Conservation (phyloP, 2,888 invertebrate genomes). For the Hemistola chrysoprasaria region DNA sequence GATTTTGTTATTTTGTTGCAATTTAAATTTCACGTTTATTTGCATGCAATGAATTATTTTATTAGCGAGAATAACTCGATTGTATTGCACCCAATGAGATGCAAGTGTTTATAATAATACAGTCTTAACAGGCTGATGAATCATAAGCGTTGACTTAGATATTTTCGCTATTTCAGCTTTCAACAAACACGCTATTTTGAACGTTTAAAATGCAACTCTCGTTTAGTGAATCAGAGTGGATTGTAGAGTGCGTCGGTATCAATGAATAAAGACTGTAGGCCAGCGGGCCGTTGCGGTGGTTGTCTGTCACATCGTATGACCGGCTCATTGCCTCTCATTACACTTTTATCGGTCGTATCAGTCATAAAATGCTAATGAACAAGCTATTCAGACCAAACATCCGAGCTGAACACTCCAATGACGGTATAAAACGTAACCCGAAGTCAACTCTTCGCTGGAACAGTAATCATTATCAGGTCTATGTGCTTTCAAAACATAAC, state of each 20-base stretch:
- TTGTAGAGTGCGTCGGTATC: slow-evolving; percentile 59
- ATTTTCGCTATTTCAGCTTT: slow-evolving; percentile 23
- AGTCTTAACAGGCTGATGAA: slow-evolving; percentile 8
- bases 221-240: slow-evolving; percentile 66
- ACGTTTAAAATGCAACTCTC: slow-evolving; percentile 54
- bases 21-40: slow-evolving; percentile 51
- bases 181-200: slow-evolving; percentile 51
- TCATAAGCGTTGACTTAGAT: slow-evolving; percentile 14
- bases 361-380: slow-evolving; percentile 82
- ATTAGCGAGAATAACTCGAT: slow-evolving; percentile 9
- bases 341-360: slow-evolving; percentile 80
- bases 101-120: slow-evolving; percentile 15
- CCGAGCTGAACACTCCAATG: slow-evolving; percentile 80
- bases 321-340: slow-evolving; percentile 79
- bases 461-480: slow-evolving; percentile 71
- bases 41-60: slow-evolving; percentile 37
- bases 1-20: slow-evolving; percentile 44
- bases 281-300: slow-evolving; percentile 55
- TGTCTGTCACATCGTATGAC: slow-evolving; percentile 73
- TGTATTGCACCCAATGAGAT: slow-evolving; percentile 9
- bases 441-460: slow-evolving; percentile 79
- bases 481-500: slow-evolving; percentile 78
- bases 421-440: slow-evolving; percentile 79
- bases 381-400: slow-evolving; percentile 78
- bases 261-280: slow-evolving; percentile 61